These are phyloP conservation scores for Grus americana DNA, from an alignment of 2,113 vertebrate species.

Conservation along the genomic window DNA sequence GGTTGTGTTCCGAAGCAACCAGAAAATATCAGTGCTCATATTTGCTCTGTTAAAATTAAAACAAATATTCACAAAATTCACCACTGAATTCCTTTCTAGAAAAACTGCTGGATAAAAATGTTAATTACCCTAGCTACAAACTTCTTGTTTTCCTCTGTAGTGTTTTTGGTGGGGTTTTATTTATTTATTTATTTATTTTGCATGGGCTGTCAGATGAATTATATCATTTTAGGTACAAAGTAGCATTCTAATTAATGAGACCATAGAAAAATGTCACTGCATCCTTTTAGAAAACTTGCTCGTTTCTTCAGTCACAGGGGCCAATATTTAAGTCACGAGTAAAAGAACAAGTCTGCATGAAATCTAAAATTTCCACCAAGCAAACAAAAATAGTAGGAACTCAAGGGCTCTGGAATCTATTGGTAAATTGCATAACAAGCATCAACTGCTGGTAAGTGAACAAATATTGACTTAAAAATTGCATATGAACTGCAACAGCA, in stretches of 20 bases:
- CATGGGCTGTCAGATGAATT: background rate
- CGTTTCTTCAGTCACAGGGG: background rate
- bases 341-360: background rate
- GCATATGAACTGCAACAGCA: background rate
- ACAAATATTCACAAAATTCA: conserved; percentile 55
- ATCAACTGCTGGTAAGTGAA: background rate
- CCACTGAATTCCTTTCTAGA: background rate
- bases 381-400: background rate
- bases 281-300: background rate
- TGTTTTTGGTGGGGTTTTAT: too few relatives aligned
- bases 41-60: conserved; percentile 51
- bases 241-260: background rate
- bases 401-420: background rate
- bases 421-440: background rate
- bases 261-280: background rate
- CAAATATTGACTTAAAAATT: background rate
- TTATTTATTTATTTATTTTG: background rate
- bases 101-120: background rate
- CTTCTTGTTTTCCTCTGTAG: background rate
- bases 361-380: background rate
- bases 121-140: background rate
- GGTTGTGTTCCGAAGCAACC: conserved; percentile 8
- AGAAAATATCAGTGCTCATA: background rate
- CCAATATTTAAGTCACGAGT: background rate
- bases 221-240: background rate